Evolutionary conservation across 1,140 invertebrate species (phyloP), one percentile per base, ranked within the genome.

Genomic region (Chrysomallon squamiferum): DNA sequence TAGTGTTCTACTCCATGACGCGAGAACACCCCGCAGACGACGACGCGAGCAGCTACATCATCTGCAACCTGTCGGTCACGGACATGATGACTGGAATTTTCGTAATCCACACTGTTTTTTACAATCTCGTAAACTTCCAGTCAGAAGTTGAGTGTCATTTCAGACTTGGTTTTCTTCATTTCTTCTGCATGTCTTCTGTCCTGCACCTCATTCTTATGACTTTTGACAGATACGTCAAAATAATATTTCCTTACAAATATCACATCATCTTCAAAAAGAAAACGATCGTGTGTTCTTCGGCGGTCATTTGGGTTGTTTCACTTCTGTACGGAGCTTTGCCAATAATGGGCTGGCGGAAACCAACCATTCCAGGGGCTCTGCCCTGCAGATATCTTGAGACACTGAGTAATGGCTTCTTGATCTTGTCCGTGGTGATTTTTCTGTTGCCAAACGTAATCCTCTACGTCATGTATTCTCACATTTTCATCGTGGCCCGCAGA

Each of bases 161-260:
- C 2, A 59, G 70, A 1, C 45, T 57, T 22, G 63, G 66, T 5
- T 22, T 69, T 5, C 20, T 63, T 0, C 22, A 33, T 9, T 13
- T 22, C 7, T 9, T 68, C 29, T 20, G 49, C 22, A 27, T 54
- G 2, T 54, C 50, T 15, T 68, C 70, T 5, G 60, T 63, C 9
- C 25, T 66, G 3, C 70, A 72, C 35, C 49, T 68, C 25, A 18
- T 29, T n/a, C 25, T 62, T 22, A 62, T 72, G 0, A 65, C 70
- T 7, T 27, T 30, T 0, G 70, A 72, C 43, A 62, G 70, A 27
- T 72, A 63, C 47, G 22, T 72, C 47, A 60, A 66, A 33, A 72
- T 72, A 18, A 38, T 72, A 3, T 59, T 38, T 13, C 70, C 70
- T 1, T 72, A 61, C 62, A 29, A 58, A 27, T 68, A 62, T 52